These are phyloP conservation scores for Cybosia mesomella DNA, from an alignment of 2,888 invertebrate species.

Conservation along the genomic window DNA sequence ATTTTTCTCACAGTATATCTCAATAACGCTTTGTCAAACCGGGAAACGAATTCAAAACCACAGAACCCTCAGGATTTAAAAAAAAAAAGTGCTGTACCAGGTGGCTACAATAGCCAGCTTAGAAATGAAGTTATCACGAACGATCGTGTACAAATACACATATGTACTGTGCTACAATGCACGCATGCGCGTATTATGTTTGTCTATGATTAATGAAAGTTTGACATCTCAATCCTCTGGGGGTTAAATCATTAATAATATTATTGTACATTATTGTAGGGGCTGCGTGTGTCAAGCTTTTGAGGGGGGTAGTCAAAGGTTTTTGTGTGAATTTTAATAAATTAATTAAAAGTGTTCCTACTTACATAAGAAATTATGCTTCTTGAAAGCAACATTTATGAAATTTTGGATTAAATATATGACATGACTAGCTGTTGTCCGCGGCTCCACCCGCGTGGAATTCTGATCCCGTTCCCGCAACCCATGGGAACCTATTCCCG, in stretches of 20 bases:
- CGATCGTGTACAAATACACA: neutral
- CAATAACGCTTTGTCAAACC: neutral
- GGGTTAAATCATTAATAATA: slow-evolving; percentile 60
- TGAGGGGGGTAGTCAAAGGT: neutral
- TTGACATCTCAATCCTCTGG: slow-evolving; percentile 67
- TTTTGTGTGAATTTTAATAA: neutral
- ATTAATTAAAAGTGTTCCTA: too few species aligned
- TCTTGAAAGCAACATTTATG: too few species aligned
- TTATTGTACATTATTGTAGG: slow-evolving; percentile 46
- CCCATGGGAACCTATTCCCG: too few species aligned
- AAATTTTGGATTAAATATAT: too few species aligned
- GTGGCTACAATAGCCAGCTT: neutral
- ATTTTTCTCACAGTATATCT: neutral
- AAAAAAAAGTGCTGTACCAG: slow-evolving; percentile 11
- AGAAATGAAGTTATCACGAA: slow-evolving; percentile 17
- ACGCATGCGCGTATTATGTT: slow-evolving; percentile 15
- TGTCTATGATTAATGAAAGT: slow-evolving; percentile 60
- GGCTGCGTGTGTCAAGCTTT: slow-evolving; percentile 3
- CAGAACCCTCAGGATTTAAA: neutral
- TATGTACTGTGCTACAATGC: slow-evolving; percentile 11
- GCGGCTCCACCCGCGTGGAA: too few species aligned
- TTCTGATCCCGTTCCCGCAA: too few species aligned
- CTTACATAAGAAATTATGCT: too few species aligned
- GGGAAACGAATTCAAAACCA: neutral
- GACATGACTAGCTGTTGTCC: too few species aligned